Conservation (phyloP, 1,140 invertebrate species). For the Bemisia tabaci region DNA sequence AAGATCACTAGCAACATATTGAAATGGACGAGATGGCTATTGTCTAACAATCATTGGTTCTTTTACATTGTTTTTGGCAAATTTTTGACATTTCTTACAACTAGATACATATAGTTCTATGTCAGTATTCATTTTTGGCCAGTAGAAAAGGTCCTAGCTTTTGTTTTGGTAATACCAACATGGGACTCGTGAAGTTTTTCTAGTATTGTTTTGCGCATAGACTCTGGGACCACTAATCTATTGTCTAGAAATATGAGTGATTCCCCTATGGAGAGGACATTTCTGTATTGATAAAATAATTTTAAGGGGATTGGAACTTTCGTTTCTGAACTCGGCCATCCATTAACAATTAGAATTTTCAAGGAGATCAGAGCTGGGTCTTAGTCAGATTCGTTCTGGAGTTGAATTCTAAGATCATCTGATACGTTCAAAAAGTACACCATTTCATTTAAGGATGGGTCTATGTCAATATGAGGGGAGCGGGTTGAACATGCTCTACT, state of each 20-base stretch:
- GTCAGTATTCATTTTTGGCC: slow-evolving; percentile 6
- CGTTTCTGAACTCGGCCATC: slow-evolving; percentile 1
- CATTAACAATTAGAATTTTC: slow-evolving; percentile 1
- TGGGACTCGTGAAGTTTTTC: slow-evolving; percentile 26
- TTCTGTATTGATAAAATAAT: too few relatives aligned
- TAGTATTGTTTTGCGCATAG: slow-evolving; percentile 25
- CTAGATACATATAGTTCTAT: not conserved
- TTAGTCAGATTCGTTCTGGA: slow-evolving; percentile 13
- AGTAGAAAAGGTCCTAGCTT: not conserved
- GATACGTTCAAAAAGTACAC: slow-evolving; percentile 13
- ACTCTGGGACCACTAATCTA: slow-evolving; percentile 25
- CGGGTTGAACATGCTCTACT: slow-evolving; percentile 14
- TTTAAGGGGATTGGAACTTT: not conserved
- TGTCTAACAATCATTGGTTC: slow-evolving; percentile 1
- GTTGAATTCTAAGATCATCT: slow-evolving; percentile 15
- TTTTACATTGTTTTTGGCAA: not conserved
- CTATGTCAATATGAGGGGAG: slow-evolving; percentile 10
- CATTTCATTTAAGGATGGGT: slow-evolving; percentile 12
- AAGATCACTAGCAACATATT: not conserved
- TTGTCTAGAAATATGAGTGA: slow-evolving; percentile 25
- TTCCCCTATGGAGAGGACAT: too few relatives aligned
- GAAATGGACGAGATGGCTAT: too few relatives aligned
- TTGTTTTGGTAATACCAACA: slow-evolving; percentile 15
- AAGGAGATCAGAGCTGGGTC: slow-evolving; percentile 15
- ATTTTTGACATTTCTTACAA: slow-evolving; percentile 3